Evolutionary conservation across 2,113 vertebrate species (phyloP).

Genomic region (Pantherophis guttatus): DNA sequence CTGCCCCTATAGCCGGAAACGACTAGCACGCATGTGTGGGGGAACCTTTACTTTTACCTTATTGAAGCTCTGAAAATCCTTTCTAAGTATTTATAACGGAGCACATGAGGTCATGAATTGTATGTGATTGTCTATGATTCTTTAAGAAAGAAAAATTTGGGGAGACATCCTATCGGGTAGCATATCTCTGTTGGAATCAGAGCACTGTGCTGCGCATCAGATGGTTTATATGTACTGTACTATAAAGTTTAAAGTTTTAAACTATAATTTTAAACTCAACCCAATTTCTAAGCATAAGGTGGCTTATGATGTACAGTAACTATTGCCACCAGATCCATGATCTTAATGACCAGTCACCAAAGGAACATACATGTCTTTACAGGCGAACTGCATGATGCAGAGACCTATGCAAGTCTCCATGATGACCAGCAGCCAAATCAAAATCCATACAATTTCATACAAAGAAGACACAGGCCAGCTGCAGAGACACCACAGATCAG

Average conservation of each 20-base stretch:
- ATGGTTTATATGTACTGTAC: not conserved
- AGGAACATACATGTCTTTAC: constrained; percentile 52
- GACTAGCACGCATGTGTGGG: too few relatives aligned
- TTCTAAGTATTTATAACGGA: not conserved
- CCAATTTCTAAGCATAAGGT: not conserved
- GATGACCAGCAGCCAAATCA: constrained; percentile 54
- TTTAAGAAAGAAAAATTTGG: not conserved
- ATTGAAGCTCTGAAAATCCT: not conserved
- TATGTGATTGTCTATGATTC: constrained; percentile 12
- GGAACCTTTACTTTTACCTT: not conserved
- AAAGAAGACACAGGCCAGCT: constrained; percentile 46
- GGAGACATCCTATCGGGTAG: not conserved
- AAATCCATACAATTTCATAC: constrained; percentile 40
- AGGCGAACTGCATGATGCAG: constrained; percentile 61
- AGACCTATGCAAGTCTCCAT: constrained; percentile 57
- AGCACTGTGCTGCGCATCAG: not conserved
- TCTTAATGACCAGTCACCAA: constrained; percentile 30
- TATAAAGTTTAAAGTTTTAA: not conserved
- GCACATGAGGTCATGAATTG: not conserved
- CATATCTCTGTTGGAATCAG: not conserved
- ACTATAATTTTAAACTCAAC: not conserved
- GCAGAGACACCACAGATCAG: constrained; percentile 52
- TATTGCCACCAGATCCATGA: not conserved
- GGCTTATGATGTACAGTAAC: not conserved
- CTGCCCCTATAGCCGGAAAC: too few relatives aligned